These are phyloP conservation scores for Germaria angustata DNA, from an alignment of 2,888 invertebrate species.

Conservation along the genomic window DNA sequence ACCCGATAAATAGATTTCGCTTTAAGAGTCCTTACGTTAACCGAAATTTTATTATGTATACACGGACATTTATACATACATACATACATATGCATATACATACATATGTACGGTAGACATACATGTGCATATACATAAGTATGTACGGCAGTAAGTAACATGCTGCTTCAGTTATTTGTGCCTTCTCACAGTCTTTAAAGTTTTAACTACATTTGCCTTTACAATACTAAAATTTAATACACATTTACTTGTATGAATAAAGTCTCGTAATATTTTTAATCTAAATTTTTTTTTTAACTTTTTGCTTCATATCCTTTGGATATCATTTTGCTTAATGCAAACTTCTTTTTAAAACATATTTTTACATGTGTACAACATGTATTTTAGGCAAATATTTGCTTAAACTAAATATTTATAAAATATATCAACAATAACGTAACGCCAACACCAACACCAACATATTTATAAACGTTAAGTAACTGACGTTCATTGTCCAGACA, in stretches of 20 bases:
- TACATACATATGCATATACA: no score
- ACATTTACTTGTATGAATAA: not conserved
- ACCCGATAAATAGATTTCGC: no score
- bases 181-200: no score
- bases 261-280: not conserved
- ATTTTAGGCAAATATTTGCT: conserved; percentile 40
- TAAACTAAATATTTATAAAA: conserved; percentile 33
- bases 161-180: no score
- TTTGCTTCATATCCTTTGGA: conserved; percentile 17
- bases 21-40: no score
- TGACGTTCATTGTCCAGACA: conserved; percentile 36
- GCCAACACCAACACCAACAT: not conserved
- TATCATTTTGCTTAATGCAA: not conserved
- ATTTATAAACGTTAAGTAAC: not conserved
- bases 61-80: no score
- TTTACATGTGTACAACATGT: conserved; percentile 25
- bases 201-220: not conserved
- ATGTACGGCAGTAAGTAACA: no score
- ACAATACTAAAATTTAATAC: not conserved
- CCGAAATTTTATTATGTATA: no score
- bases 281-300: not conserved
- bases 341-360: not conserved
- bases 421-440: conserved; percentile 6
- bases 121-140: no score
- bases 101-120: no score